A percentile compares a stretch with the other conserved stretches of the same genome.
phyloP scores from a whole-genome alignment of 2,888 invertebrate species.

The Drosophila meridionalis region DNA sequence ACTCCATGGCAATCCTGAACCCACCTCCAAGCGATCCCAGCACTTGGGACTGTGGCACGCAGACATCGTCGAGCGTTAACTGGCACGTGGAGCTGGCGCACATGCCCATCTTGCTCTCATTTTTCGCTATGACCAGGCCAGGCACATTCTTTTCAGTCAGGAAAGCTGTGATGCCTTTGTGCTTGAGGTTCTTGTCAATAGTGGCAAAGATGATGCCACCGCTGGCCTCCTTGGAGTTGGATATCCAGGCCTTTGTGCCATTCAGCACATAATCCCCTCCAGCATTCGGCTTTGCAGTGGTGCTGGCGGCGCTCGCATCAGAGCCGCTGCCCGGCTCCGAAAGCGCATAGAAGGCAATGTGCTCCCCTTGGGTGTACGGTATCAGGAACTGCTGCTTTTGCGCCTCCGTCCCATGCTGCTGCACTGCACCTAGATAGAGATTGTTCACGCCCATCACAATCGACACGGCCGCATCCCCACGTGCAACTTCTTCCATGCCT shows the following conservation, averaged over 20 bases:
- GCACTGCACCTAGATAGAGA: conserved; percentile 93
- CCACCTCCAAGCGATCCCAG: conserved; percentile 94
- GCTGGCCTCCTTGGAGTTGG: conserved; percentile 93
- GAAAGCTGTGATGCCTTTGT: conserved; percentile 93
- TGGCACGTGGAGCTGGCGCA: conserved; percentile 94
- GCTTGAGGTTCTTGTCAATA: conserved; percentile 91
- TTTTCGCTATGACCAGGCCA: conserved; percentile 94
- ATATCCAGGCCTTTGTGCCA: conserved; percentile 97
- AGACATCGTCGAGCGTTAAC: conserved; percentile 95
- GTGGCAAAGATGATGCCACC: conserved; percentile 94
- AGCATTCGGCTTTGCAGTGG: conserved; percentile 89
- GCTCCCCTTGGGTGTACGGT: conserved; percentile 89
- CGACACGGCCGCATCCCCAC: conserved; percentile 95
- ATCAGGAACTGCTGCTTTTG: conserved; percentile 92
- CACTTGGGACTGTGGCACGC: conserved; percentile 91
- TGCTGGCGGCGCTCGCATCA: conserved; percentile 97
- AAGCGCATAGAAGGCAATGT: conserved; percentile 96
- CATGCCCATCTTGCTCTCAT: conserved; percentile 96
- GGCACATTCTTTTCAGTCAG: conserved; percentile 91
- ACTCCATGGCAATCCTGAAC: conserved; percentile 98
- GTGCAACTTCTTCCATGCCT: conserved; percentile 96
- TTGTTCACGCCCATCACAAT: conserved; percentile 98
- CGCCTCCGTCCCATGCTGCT: conserved; percentile 90
- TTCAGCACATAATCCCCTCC: conserved; percentile 90
- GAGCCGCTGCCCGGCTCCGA: conserved; percentile 97